Conservation (phyloP, 2,888 invertebrate genomes). For the Ypsolopha scabrella region DNA sequence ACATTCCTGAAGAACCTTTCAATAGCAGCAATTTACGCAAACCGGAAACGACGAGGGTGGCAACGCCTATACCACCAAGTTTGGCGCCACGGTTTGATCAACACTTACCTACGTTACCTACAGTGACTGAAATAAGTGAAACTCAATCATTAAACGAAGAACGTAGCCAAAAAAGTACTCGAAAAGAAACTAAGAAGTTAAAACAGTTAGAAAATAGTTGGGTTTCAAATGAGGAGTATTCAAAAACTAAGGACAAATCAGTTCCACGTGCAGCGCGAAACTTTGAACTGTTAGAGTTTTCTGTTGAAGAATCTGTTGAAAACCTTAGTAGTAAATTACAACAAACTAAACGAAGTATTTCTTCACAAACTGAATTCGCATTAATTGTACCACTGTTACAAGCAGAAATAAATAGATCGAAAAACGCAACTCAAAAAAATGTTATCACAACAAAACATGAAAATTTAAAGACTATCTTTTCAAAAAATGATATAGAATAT, state of each 20-base stretch:
- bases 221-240: conserved; percentile 13
- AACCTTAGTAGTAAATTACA: background rate
- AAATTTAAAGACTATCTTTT: too few relatives aligned
- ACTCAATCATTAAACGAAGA: conserved; percentile 3
- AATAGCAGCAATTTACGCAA: background rate
- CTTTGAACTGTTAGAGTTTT: too few relatives aligned
- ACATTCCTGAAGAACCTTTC: conserved; percentile 5
- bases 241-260: too few relatives aligned
- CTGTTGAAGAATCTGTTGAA: background rate
- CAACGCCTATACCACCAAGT: conserved; percentile 34
- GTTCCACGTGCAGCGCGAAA: too few relatives aligned
- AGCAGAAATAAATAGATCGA: too few relatives aligned
- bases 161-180: conserved; percentile 7
- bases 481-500: too few relatives aligned
- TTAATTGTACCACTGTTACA: background rate
- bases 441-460: too few relatives aligned
- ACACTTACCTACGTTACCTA: conserved; percentile 29
- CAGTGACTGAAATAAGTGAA: conserved; percentile 48
- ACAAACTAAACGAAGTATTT: background rate
- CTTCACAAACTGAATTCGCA: background rate
- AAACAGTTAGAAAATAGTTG: conserved; percentile 23
- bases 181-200: conserved; percentile 11
- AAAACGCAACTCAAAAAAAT: too few relatives aligned
- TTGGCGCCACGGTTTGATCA: conserved; percentile 38
- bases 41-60: conserved; percentile 16